Conservation (phyloP, 2,888 invertebrate genomes). For the Perdita meconis region DNA sequence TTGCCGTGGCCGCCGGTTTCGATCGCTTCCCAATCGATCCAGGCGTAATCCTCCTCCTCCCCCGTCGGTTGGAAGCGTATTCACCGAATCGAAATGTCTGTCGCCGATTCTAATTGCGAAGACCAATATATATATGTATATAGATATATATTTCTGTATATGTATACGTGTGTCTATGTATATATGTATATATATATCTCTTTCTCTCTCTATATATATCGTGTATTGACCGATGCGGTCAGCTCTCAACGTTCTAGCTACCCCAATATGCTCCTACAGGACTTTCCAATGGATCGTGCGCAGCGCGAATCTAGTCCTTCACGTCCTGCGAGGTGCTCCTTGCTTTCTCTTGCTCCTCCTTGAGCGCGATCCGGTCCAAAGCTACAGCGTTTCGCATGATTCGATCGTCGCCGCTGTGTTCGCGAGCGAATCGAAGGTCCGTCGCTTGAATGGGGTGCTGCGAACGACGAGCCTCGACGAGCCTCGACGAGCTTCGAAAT, state of each 20-base stretch:
- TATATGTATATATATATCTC: too few species aligned
- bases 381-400: conserved; percentile 54
- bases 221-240: not conserved
- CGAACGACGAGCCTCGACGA: too few species aligned
- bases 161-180: too few species aligned
- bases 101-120: conserved; percentile 1
- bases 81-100: conserved; percentile 9
- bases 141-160: too few species aligned
- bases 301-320: not conserved
- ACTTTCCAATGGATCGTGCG: not conserved
- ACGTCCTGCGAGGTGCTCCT: not conserved
- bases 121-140: too few species aligned
- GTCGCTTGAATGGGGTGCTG: too few species aligned
- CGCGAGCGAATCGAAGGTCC: too few species aligned
- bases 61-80: not conserved
- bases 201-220: not conserved
- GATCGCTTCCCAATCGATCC: conserved; percentile 13
- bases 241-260: too few species aligned
- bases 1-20: conserved; percentile 17
- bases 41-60: not conserved
- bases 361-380: conserved; percentile 20
- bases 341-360: conserved; percentile 11
- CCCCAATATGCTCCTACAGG: not conserved
- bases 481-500: too few species aligned
- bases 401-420: conserved; percentile 18